Conservation (phyloP, 2,797 vertebrate species). For the Pipistrellus nathusii region DNA sequence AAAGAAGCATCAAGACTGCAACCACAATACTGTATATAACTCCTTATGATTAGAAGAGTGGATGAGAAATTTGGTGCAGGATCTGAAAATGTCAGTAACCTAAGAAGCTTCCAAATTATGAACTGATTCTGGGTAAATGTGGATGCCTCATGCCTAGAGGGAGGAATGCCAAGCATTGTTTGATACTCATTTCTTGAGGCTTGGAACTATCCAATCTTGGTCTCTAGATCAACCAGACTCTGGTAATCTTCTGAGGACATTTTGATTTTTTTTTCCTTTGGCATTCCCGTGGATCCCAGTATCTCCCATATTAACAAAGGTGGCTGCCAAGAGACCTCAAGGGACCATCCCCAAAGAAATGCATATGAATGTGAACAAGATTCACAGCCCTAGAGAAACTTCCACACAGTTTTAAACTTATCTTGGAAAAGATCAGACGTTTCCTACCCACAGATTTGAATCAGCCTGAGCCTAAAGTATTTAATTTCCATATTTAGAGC, state of each 20-base stretch:
- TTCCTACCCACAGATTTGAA: slow-evolving; percentile 80
- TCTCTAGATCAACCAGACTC: slow-evolving; percentile 63
- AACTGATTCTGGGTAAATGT: slow-evolving; percentile 36
- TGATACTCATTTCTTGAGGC: slow-evolving; percentile 55
- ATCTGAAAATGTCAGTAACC: slow-evolving; percentile 63
- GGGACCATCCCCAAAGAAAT: slow-evolving; percentile 61
- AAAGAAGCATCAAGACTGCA: not conserved
- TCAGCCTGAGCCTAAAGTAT: slow-evolving; percentile 81
- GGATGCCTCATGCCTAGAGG: slow-evolving; percentile 29
- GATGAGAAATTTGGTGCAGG: slow-evolving; percentile 2
- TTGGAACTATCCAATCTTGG: slow-evolving; percentile 46
- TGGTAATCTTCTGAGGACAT: slow-evolving; percentile 59
- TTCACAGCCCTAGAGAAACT: slow-evolving; percentile 62
- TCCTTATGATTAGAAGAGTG: slow-evolving; percentile 30
- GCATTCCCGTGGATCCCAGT: slow-evolving; percentile 39
- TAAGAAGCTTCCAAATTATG: slow-evolving; percentile 71
- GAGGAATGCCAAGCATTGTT: slow-evolving; percentile 53
- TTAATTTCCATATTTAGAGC: slow-evolving; percentile 81
- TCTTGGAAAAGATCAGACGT: slow-evolving; percentile 80
- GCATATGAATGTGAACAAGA: not conserved
- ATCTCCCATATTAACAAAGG: slow-evolving; percentile 56
- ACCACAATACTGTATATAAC: not conserved
- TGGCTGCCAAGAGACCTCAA: slow-evolving; percentile 69
- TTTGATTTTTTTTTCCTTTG: slow-evolving; percentile 41
- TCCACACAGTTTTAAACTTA: slow-evolving; percentile 74